Conservation (phyloP, 2,797 vertebrate species). For the Borostomias antarcticus region DNA sequence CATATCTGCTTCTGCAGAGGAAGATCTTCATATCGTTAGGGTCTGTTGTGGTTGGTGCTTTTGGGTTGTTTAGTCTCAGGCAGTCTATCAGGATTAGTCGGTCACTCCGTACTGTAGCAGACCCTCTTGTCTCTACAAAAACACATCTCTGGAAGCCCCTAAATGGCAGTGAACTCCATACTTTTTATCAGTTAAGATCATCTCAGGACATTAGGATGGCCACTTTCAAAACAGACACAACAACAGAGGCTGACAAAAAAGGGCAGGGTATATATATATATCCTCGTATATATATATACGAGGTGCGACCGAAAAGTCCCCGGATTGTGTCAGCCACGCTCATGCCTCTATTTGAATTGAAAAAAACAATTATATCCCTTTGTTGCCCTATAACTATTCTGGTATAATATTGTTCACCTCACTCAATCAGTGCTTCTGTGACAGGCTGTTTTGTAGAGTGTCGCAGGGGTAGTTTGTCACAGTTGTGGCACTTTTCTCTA, state of each 20-base stretch:
- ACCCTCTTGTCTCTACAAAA: not conserved
- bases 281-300: too few species aligned
- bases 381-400: too few species aligned
- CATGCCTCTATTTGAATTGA: too few species aligned
- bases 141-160: not conserved
- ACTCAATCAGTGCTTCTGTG: too few species aligned
- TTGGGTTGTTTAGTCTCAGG: not conserved
- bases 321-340: too few species aligned
- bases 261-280: too few species aligned
- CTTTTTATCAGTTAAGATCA: conserved; percentile 29
- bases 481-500: too few species aligned
- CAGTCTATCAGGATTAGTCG: not conserved
- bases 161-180: not conserved
- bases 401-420: too few species aligned
- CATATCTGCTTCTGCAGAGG: not conserved
- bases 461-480: too few species aligned
- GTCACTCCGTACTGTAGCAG: not conserved
- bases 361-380: too few species aligned
- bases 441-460: too few species aligned
- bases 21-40: not conserved
- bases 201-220: not conserved
- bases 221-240: conserved; percentile 21
- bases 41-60: not conserved
- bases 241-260: conserved; percentile 22
- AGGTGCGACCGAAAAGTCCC: too few species aligned